phyloP scores from a whole-genome alignment of 2,888 invertebrate genomes.

The Heliconius charithonia region DNA sequence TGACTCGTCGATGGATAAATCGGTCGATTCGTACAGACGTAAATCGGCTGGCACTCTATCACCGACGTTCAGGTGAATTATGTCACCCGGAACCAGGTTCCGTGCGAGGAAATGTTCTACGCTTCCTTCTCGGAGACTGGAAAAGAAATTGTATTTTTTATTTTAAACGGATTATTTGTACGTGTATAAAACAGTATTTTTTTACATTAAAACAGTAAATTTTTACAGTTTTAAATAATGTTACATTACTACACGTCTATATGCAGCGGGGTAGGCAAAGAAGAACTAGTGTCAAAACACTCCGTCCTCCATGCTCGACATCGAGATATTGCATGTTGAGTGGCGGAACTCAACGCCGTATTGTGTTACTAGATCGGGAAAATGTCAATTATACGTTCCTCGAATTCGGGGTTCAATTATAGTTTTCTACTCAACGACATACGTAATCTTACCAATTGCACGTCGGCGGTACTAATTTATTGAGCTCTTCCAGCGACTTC shows the following conservation, averaged over 20 bases:
- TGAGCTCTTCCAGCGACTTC: slow-evolving; percentile 97
- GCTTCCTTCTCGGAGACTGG: slow-evolving; percentile 92
- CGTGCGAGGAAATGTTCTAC: slow-evolving; percentile 95
- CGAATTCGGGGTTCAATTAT: neutral
- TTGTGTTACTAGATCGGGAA: neutral
- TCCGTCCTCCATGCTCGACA: neutral
- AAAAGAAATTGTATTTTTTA: slow-evolving; percentile 23
- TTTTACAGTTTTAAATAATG: too few relatives aligned
- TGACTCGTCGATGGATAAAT: slow-evolving; percentile 98
- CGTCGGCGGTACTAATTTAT: slow-evolving; percentile 97
- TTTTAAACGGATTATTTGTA: too few relatives aligned
- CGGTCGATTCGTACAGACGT: slow-evolving; percentile 95
- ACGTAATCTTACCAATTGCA: slow-evolving; percentile 90
- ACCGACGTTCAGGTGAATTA: slow-evolving; percentile 95
- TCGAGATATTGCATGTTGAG: neutral
- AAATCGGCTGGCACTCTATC: slow-evolving; percentile 99
- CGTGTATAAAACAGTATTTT: too few relatives aligned
- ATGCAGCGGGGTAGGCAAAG: too few relatives aligned
- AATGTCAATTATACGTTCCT: too few relatives aligned
- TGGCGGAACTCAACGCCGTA: neutral
- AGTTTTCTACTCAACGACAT: neutral
- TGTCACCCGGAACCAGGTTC: slow-evolving; percentile 98
- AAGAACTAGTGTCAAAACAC: neutral
- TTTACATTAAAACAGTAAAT: too few relatives aligned
- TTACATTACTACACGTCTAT: too few relatives aligned